Percentiles rank a stretch among this genome's conserved stretches.
phyloP scores from a whole-genome alignment of 2,888 invertebrate species.

The Thalpophila matura region DNA sequence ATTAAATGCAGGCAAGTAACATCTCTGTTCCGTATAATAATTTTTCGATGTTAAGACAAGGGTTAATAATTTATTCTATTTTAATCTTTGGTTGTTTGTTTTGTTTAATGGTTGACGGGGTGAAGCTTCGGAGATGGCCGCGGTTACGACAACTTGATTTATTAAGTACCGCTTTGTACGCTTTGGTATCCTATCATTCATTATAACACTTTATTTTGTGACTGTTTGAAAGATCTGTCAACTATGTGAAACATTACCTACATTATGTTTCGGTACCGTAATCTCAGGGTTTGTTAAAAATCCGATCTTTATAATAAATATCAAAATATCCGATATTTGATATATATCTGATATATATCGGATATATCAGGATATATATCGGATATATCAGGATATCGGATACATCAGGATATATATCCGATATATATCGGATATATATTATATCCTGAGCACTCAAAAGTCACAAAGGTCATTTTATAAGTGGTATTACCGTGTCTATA shows the following conservation, averaged over 20 bases:
- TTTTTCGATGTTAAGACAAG: conserved; percentile 85
- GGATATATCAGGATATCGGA: too few relatives aligned
- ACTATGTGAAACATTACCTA: background rate
- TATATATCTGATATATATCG: too few relatives aligned
- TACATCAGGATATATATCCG: too few relatives aligned
- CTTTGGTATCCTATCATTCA: conserved; percentile 28
- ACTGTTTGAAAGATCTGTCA: conserved; percentile 9
- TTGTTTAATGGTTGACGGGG: conserved; percentile 52
- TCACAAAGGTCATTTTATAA: too few relatives aligned
- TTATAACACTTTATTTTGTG: conserved; percentile 10
- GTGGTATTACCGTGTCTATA: too few relatives aligned
- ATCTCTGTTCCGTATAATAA: conserved; percentile 83
- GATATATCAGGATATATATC: too few relatives aligned
- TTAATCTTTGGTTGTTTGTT: conserved; percentile 68
- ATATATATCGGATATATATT: too few relatives aligned
- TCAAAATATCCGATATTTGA: too few relatives aligned
- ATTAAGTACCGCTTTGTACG: conserved; percentile 19
- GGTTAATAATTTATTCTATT: conserved; percentile 86
- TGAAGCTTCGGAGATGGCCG: conserved; percentile 27
- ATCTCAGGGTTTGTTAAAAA: too few relatives aligned
- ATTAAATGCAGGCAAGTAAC: conserved; percentile 80
- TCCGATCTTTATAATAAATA: too few relatives aligned
- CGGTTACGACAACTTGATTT: conserved; percentile 43
- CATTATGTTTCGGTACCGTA: too few relatives aligned
- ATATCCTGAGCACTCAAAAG: too few relatives aligned